Conservation (phyloP, 92 coral and sea anemone genomes). For the Epizoanthus scotinus region DNA sequence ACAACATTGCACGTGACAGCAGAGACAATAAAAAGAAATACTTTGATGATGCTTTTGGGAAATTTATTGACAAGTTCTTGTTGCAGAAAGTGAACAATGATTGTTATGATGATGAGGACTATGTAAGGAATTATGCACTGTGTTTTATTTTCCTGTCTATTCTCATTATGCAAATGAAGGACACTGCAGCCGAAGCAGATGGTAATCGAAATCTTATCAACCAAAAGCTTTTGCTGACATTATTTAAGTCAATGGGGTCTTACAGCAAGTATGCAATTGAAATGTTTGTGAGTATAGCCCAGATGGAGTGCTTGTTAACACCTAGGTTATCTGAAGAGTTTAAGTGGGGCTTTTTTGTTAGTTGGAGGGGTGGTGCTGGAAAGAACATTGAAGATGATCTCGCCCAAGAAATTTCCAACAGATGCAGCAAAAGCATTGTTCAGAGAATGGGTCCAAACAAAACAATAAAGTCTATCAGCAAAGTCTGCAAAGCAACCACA, state of each 20-base stretch:
- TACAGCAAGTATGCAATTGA: constrained; percentile 70
- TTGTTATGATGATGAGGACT: not conserved
- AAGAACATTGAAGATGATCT: constrained; percentile 55
- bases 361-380: constrained; percentile 76
- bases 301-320: constrained; percentile 56
- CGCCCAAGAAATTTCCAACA: constrained; percentile 49
- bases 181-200: constrained; percentile 81
- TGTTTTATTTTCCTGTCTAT: constrained; percentile 68
- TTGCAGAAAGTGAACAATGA: constrained; percentile 43
- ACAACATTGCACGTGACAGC: not conserved
- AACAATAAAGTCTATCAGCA: constrained; percentile 53
- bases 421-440: constrained; percentile 43
- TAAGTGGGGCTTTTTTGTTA: constrained; percentile 63
- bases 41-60: constrained; percentile 50
- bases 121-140: constrained; percentile 53
- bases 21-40: constrained; percentile 39
- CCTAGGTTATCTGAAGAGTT: constrained; percentile 59
- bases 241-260: constrained; percentile 64
- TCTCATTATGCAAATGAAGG: constrained; percentile 70
- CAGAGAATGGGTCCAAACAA: constrained; percentile 67
- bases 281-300: constrained; percentile 69
- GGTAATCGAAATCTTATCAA: constrained; percentile 70
- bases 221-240: constrained; percentile 64
- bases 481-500: constrained; percentile 61
- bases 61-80: constrained; percentile 38